Percentiles rank a stretch among this genome's conserved stretches.
These are phyloP conservation scores for Uropetala carovei DNA, from an alignment of 2,888 invertebrate genomes.

Conservation along the genomic window DNA sequence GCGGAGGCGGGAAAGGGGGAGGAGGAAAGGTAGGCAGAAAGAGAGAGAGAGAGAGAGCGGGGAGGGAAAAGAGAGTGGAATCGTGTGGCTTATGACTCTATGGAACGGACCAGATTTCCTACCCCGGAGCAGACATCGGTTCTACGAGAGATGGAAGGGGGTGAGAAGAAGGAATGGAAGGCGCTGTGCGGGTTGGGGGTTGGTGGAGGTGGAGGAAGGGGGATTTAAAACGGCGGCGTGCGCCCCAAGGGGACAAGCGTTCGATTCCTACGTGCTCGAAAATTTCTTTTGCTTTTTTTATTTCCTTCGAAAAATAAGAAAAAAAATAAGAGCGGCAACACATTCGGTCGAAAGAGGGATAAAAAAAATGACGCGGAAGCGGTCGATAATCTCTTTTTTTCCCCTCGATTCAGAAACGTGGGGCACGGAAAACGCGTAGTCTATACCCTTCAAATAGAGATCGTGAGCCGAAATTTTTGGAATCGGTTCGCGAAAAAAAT, in stretches of 20 bases:
- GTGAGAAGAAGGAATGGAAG: not conserved
- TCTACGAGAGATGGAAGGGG: not conserved
- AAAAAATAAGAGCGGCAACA: not conserved
- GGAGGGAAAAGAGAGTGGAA: not conserved
- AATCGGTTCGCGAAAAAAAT: not conserved
- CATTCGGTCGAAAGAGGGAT: not conserved
- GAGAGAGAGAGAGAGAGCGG: not conserved
- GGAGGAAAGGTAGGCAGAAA: not conserved
- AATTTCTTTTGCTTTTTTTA: not conserved
- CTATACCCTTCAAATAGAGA: not conserved
- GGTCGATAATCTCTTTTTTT: not conserved
- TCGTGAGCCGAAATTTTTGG: not conserved
- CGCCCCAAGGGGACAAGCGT: not conserved
- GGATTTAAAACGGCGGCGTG: not conserved
- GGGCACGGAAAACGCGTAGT: not conserved
- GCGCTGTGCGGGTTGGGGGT: not conserved
- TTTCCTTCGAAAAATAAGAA: not conserved
- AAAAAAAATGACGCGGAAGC: not conserved
- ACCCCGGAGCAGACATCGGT: not conserved
- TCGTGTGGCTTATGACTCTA: conserved; percentile 45
- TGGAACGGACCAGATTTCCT: conserved; percentile 17
- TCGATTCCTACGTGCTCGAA: not conserved
- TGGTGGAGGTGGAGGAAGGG: not conserved
- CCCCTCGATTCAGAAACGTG: not conserved
- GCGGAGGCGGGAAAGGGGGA: not conserved